Conservation (phyloP, 2,888 invertebrate species). For the Icerya purchasi region DNA sequence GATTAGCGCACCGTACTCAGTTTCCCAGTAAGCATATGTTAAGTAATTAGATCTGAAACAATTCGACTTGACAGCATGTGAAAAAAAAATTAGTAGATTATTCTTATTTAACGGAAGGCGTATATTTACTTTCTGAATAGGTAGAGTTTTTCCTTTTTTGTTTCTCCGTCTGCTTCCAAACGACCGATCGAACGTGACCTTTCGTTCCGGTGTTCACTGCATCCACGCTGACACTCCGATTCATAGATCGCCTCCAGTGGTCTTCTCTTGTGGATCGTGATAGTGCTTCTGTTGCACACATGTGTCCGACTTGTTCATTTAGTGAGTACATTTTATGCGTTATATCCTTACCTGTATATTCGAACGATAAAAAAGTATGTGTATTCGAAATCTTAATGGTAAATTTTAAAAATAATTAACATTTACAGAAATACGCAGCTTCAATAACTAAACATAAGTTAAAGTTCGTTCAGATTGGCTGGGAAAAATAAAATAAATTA, state of each 20-base stretch:
- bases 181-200: constrained; percentile 44
- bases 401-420: not conserved
- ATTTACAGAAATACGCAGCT: not conserved
- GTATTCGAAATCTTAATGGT: not conserved
- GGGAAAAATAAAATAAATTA: no score
- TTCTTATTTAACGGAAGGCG: not conserved
- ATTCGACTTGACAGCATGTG: not conserved
- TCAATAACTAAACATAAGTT: not conserved
- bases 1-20: not conserved
- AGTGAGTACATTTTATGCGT: constrained; percentile 64
- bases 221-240: constrained; percentile 51
- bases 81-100: not conserved
- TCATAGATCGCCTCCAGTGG: constrained; percentile 25
- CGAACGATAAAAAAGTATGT: not conserved
- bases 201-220: constrained; percentile 56
- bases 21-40: not conserved
- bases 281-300: constrained; percentile 26
- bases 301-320: constrained; percentile 43
- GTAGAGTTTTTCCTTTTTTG: constrained; percentile 13
- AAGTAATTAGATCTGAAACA: no score
- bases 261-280: constrained; percentile 25
- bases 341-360: constrained; percentile 45
- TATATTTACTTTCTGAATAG: constrained; percentile 12
- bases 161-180: constrained; percentile 26
- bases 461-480: no score